A percentile compares a stretch with the other conserved stretches of the same genome.
phyloP scores from a whole-genome alignment of 1,140 invertebrate genomes.

The Drosophila lini region DNA sequence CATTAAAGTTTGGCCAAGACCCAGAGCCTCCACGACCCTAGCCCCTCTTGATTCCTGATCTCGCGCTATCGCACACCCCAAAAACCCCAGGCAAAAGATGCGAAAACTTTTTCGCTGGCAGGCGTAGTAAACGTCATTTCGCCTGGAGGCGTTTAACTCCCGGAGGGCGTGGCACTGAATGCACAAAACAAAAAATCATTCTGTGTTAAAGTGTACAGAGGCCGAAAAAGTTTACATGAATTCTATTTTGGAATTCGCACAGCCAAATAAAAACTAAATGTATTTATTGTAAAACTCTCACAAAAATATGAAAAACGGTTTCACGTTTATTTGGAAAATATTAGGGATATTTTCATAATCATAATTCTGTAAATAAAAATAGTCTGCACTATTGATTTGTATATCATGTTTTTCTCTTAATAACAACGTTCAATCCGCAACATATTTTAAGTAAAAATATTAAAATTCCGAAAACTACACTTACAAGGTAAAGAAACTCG shows the following conservation, averaged over 20 bases:
- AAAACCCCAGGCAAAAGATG: conserved; percentile 59
- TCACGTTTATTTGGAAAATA: too few species aligned
- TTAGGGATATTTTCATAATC: too few species aligned
- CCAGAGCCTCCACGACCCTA: conserved; percentile 15
- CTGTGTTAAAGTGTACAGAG: background rate
- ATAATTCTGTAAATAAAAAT: too few species aligned
- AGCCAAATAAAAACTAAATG: background rate
- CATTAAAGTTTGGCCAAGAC: conserved; percentile 75
- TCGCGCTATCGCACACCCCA: conserved; percentile 11
- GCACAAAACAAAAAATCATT: conserved; percentile 42
- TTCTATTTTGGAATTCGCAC: background rate
- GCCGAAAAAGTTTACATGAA: background rate
- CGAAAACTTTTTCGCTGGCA: conserved; percentile 75
- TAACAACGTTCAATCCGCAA: too few species aligned
- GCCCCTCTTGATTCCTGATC: background rate
- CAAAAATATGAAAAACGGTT: background rate
- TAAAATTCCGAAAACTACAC: too few species aligned
- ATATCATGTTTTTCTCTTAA: too few species aligned
- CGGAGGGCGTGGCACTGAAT: conserved; percentile 58
- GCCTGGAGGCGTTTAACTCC: conserved; percentile 37
- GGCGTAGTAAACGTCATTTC: conserved; percentile 78
- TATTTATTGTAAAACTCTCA: background rate
- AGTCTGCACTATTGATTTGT: too few species aligned
- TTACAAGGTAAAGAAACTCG: too few species aligned
- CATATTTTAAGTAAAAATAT: too few species aligned